Base-by-base conservation (phyloP, 2,888 invertebrate genomes). In the Diarsia brunnea region DNA sequence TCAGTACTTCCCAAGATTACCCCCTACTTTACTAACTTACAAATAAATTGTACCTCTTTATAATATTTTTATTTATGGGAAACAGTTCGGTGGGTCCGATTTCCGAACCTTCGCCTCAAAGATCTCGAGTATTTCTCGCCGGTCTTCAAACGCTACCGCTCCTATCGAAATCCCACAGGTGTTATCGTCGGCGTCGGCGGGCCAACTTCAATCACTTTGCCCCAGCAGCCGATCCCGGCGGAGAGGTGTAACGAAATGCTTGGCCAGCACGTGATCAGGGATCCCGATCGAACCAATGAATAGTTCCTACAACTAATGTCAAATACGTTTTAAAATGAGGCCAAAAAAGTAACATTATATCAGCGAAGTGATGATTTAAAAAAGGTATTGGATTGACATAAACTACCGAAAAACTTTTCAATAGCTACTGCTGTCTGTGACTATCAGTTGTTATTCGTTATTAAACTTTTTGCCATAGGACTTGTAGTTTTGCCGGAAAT, bases 141-240 rank as follows among this genome's bases (percentile, higher is more conserved):
- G 45, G 51, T 47, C 0, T 55, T 53, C 10, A 68, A 78, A 71
- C 86, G 87, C 87, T 81, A 21, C 60, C 65, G 73, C 82, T 85
- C 72, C n/a, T 60, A 31, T 64, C 65, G 70, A 81, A 76, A 58
- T 69, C 73, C 71, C 73, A 51, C 38, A 51, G 53, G 78, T 79
- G 82, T 81, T 87, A 88, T 87, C 73, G 79, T 75, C 76, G 79
- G 75, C 81, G 73, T 85, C 85, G 80, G 82, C 78, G 78, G 81
- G 69, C 83, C 80, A 87, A 90, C 90, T 91, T 90, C 93, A 93
- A 93, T 93, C 93, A 93, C 93, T 93, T 93, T 93, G 85, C 89
- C 69, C 66, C 69, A 70, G 70, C 81, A 74, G 66, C 76, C 84
- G 75, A 73, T 79, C 79, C 75, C 85, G 74, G 49, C 43, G 65